phyloP scores from a whole-genome alignment of 2,113 vertebrate genomes.

The Alligator sinensis region DNA sequence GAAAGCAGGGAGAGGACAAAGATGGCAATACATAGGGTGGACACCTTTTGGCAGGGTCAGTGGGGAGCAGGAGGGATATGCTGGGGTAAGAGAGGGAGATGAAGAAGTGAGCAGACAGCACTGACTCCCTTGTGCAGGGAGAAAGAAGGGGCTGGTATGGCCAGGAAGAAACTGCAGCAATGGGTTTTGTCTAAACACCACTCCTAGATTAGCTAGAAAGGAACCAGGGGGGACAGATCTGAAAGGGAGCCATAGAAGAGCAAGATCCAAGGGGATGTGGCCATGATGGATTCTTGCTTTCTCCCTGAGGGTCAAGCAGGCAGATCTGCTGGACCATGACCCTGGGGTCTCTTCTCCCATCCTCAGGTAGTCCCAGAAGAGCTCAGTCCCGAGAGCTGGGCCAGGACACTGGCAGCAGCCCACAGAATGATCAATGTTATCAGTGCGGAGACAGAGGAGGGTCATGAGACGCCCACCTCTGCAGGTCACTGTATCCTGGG shows the following conservation, averaged over 20 bases:
- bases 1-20: not conserved
- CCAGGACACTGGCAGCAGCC: slow-evolving; percentile 68
- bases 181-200: not conserved
- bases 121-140: not conserved
- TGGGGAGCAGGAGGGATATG: not conserved
- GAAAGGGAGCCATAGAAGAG: not conserved
- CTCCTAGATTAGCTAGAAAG: not conserved
- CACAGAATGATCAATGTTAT: slow-evolving; percentile 80
- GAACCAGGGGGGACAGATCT: not conserved
- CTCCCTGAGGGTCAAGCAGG: too few relatives aligned
- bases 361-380: slow-evolving; percentile 73
- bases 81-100: not conserved
- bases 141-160: not conserved
- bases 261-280: too few relatives aligned
- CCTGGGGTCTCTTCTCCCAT: not conserved
- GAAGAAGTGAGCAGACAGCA: not conserved
- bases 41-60: not conserved
- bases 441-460: slow-evolving; percentile 54
- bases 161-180: not conserved
- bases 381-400: slow-evolving; percentile 56
- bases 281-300: too few relatives aligned
- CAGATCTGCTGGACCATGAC: not conserved
- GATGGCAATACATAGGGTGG: not conserved
- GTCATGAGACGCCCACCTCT: slow-evolving; percentile 48
- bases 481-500: slow-evolving; percentile 76